A percentile compares a stretch with the other conserved stretches of the same genome.
Evolutionary conservation across 2,113 vertebrate species (phyloP).

Genomic region (human (Homo sapiens)): DNA sequence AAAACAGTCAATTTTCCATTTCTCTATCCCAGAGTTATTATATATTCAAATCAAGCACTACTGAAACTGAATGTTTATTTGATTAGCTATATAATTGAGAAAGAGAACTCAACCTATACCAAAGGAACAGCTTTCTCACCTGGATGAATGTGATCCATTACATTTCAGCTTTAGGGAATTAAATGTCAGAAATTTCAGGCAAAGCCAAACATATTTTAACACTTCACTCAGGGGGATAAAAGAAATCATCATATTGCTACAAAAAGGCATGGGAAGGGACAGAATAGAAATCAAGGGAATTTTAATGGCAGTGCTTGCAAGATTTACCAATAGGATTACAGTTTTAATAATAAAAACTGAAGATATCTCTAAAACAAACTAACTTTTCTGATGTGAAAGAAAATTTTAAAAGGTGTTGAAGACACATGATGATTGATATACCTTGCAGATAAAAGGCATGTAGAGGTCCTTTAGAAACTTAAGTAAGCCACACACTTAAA

Average conservation of each 20-base stretch:
- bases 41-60: slow-evolving; percentile 62
- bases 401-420: neutral
- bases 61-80: slow-evolving; percentile 64
- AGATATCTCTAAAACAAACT: slow-evolving; percentile 26
- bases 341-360: slow-evolving; percentile 51
- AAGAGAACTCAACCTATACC: slow-evolving; percentile 55
- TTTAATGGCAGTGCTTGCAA: slow-evolving; percentile 34
- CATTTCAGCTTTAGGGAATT: slow-evolving; percentile 60
- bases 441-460: neutral
- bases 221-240: slow-evolving; percentile 46
- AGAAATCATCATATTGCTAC: slow-evolving; percentile 53
- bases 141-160: slow-evolving; percentile 58
- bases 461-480: neutral
- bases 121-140: slow-evolving; percentile 67
- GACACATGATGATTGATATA: neutral
- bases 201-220: slow-evolving; percentile 64
- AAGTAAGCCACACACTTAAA: neutral
- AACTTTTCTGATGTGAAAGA: slow-evolving; percentile 5
- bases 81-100: slow-evolving; percentile 58
- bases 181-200: slow-evolving; percentile 62
- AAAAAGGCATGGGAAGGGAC: slow-evolving; percentile 19
- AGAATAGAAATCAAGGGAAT: slow-evolving; percentile 10
- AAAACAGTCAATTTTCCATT: slow-evolving; percentile 32
- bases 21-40: slow-evolving; percentile 14
- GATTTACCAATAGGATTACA: slow-evolving; percentile 6